Evolutionary conservation across 2,113 vertebrate species (phyloP).

Genomic region (Harpagus bidentatus): DNA sequence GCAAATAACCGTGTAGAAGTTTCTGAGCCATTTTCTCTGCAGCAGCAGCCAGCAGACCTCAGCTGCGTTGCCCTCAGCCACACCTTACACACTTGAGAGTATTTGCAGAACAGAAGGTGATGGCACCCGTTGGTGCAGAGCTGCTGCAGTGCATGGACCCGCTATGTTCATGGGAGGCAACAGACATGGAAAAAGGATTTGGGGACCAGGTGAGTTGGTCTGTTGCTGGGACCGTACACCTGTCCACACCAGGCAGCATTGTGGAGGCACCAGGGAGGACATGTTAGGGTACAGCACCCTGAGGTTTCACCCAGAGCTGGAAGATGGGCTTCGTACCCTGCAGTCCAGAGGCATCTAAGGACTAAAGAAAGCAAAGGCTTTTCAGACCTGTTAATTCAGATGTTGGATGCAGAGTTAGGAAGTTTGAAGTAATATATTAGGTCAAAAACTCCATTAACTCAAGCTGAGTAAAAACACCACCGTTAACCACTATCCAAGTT

Average conservation of each 20-base stretch:
- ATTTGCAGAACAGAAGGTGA: not conserved
- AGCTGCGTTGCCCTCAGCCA: not conserved
- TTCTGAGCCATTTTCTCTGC: not conserved
- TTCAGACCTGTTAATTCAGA: not conserved
- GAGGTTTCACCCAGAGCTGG: not conserved
- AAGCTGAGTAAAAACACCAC: not conserved
- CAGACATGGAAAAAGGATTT: not conserved
- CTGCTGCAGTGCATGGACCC: not conserved
- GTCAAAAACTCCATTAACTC: not conserved
- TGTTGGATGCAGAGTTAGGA: not conserved
- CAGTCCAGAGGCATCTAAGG: not conserved
- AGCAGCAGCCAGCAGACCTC: not conserved
- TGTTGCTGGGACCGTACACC: not conserved
- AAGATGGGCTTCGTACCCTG: not conserved
- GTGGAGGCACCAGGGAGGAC: not conserved
- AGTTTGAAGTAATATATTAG: not conserved
- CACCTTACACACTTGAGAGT: fast-evolving
- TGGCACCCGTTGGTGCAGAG: fast-evolving
- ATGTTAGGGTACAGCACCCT: fast-evolving
- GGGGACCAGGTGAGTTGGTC: not conserved
- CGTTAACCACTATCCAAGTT: not conserved
- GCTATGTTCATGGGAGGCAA: fast-evolving
- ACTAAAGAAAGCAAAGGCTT: not conserved
- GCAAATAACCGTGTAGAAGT: not conserved
- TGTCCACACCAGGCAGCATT: not conserved